phyloP scores from a whole-genome alignment of 2,797 vertebrate species.

The Helarctos malayanus region DNA sequence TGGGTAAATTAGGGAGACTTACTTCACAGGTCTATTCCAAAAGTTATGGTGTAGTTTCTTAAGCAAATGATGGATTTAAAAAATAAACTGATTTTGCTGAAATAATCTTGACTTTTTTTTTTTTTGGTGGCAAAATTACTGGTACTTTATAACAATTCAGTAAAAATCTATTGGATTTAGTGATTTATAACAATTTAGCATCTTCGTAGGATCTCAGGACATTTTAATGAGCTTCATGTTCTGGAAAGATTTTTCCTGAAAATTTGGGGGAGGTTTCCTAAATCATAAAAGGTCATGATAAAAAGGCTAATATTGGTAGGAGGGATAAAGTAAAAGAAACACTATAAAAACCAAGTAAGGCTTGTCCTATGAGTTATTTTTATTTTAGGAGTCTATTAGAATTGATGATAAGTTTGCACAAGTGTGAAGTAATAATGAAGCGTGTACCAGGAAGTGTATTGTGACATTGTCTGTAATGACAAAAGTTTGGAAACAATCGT shows the following conservation, averaged over 20 bases:
- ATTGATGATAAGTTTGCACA: not conserved
- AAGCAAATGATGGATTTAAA: not conserved
- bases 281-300: not conserved
- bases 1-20: not conserved
- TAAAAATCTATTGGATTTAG: not conserved
- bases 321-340: not conserved
- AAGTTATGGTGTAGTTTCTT: not conserved
- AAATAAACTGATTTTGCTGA: not conserved
- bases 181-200: not conserved
- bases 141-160: not conserved
- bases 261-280: not conserved
- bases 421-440: not conserved
- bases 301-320: not conserved
- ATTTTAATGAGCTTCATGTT: conserved; percentile 22
- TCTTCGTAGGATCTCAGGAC: not conserved
- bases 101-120: not conserved
- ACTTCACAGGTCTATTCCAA: not conserved
- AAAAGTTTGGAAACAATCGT: not conserved
- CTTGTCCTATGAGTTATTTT: not conserved
- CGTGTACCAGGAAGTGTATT: not conserved
- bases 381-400: conserved; percentile 27
- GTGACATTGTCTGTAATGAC: not conserved
- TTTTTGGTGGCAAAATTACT: not conserved
- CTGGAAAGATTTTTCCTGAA: conserved; percentile 12
- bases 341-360: not conserved